Base-by-base conservation (phyloP, 37 sponge, comb jelly and placozoan species). In the Ephydatia muelleri region DNA sequence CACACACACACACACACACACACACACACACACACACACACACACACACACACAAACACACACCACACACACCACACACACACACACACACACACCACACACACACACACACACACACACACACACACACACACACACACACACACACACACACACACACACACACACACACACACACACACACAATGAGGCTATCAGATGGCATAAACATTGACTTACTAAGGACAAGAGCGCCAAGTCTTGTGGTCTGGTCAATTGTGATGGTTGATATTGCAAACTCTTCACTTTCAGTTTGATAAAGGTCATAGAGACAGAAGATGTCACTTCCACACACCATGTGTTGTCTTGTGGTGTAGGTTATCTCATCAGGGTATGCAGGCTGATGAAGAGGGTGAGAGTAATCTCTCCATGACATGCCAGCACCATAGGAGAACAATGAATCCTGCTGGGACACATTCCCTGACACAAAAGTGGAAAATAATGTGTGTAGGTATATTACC, bases 301-400 rank as follows among this genome's bases (percentile, higher is more conserved):
- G 65, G 67, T 93, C 93, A 89, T 75, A 89, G 28, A 93, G 66
- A 32, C 93, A 93, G 71, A 32, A 27, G 64, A 86, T 79, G 47
- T 72, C 79, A 25, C 68, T 74, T 65, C 93, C 89, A 23, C 26
- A 47, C 22, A 19, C 81, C 30, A 65, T 28, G 0, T 73, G 21
- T 5, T 84, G 74, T 26, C 11, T 22, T 35, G 69, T 33, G 23
- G 82, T 83, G n/a, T 67, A 73, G 23, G 73, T 12, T 0, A 85
- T 67, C 23, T 89, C 83, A 73, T 81, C 83, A 25, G 86, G 57
- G 38, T 86, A 93, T 3, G 65, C 57, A 33, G 93, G 93, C 0
- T 72, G 40, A 67, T 85, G 85, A 34, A 65, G 57, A 9, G 93
- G 90, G 70, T 38, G 36, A 8, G 85, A 26, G 39, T 79, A 91